Base-by-base conservation (phyloP, 64 coral and sea anemone species). In the Dendrophyllia cribrosa region DNA sequence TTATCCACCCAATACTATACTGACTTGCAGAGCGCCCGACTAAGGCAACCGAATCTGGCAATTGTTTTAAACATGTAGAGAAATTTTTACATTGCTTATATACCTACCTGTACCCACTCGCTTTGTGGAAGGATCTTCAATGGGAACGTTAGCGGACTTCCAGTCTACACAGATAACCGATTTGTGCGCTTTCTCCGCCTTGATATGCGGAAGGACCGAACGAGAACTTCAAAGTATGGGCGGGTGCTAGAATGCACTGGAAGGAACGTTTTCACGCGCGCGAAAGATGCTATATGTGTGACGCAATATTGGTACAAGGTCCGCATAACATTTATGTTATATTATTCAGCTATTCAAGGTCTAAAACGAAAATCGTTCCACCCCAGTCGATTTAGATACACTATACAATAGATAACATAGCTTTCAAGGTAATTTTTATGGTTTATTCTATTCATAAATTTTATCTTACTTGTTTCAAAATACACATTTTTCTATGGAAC, bases 171-270 rank as follows among this genome's bases (percentile, higher is more conserved):
- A n/a, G 61, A 67, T 66, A 68, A 67, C 15, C 43, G 67, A 84
- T 67, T 84, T 84, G 67, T 66, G 22, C 46, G 59, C 19, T 63
- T 66, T 67, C 60, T 51, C 45, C 80, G 8, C 80, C 80, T 68
- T 51, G 25, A 84, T 67, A 24, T 84, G 63, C 60, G 80, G 61
- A 67, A 84, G 80, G 20, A 3, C 60, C 25, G 1, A 7, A 9
- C 10, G 25, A 12, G 11, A 46, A 24, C 52, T 19, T 13, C 9
- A 25, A 19, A 58, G 19, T 24, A 69, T 69, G 52, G 50, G 76
- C n/a, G 76, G 12, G 11, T 6, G 11, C 77, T 53, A 59, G 20
- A 84, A n/a, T 20, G 19, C 43, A 49, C 45, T 68, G 43, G 20
- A 49, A 75, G 15, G 17, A 50, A 75, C 47, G 47, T 49, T 75